These are phyloP conservation scores for Pristis pectinata DNA, from an alignment of 2,797 vertebrate genomes.

Conservation along the genomic window DNA sequence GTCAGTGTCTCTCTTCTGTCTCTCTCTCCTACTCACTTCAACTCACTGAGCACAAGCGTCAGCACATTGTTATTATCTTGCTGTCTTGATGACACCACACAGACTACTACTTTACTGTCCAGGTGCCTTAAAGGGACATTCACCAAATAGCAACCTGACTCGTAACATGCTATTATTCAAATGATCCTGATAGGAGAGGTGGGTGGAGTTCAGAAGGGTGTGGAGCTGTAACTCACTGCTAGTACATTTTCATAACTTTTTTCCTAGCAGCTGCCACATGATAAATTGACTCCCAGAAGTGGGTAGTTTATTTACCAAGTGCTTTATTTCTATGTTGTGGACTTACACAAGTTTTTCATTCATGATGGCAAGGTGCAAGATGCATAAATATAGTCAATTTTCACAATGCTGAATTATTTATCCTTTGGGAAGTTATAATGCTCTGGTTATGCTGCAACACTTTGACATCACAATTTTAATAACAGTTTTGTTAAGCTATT, in stretches of 20 bases:
- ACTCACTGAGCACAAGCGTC: no score
- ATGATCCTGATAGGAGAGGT: conserved; percentile 42
- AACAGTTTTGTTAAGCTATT: conserved; percentile 48
- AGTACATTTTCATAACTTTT: conserved; percentile 47
- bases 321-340: not conserved
- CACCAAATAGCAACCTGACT: no score
- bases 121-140: no score
- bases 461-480: conserved; percentile 58
- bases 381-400: not conserved
- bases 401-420: not conserved
- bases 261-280: not conserved
- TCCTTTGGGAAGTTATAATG: conserved; percentile 40
- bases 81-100: no score
- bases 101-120: no score
- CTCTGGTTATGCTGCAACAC: conserved; percentile 52
- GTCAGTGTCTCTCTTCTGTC: no score
- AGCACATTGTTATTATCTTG: no score
- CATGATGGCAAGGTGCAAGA: not conserved
- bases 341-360: not conserved
- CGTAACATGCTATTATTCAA: no score
- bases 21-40: no score
- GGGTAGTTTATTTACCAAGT: conserved; percentile 23
- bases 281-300: not conserved
- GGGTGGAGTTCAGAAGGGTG: not conserved
- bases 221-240: conserved; percentile 44